Percentiles rank a stretch among this genome's conserved stretches.
phyloP scores from a whole-genome alignment of 2,113 vertebrate genomes.

The Peromyscus polionotus region DNA sequence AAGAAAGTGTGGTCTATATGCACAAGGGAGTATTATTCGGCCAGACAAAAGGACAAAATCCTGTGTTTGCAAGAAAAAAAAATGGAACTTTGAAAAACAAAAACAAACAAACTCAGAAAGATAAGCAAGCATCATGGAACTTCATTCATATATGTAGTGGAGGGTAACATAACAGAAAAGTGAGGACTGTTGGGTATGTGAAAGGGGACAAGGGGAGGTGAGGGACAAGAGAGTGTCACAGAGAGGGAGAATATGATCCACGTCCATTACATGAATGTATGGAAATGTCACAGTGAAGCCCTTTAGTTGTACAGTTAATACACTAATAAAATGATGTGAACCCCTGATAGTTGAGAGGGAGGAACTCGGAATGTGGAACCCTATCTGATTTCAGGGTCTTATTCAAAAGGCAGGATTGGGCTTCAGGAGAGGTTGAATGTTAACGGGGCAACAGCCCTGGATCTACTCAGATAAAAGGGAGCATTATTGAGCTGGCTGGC shows the following conservation, averaged over 20 bases:
- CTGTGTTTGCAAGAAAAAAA: neutral
- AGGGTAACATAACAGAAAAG: neutral
- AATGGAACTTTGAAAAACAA: neutral
- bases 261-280: neutral
- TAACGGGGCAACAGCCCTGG: constrained; percentile 57
- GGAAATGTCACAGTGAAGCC: neutral
- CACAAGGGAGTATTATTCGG: neutral
- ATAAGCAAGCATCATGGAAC: neutral
- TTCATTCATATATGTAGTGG: neutral
- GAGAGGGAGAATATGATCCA: neutral
- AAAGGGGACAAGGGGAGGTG: neutral
- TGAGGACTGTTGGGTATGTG: neutral
- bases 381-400: constrained; percentile 68
- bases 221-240: neutral
- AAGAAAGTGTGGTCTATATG: neutral
- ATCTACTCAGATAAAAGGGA: constrained; percentile 70
- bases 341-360: neutral
- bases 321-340: neutral
- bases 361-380: neutral
- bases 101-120: neutral
- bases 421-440: constrained; percentile 58
- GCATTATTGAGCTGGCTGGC: constrained; percentile 77
- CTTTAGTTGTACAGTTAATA: neutral
- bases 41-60: neutral
- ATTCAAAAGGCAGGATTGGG: constrained; percentile 60